Base-by-base conservation (phyloP, 2,113 vertebrate genomes). In the Paralichthys olivaceus region DNA sequence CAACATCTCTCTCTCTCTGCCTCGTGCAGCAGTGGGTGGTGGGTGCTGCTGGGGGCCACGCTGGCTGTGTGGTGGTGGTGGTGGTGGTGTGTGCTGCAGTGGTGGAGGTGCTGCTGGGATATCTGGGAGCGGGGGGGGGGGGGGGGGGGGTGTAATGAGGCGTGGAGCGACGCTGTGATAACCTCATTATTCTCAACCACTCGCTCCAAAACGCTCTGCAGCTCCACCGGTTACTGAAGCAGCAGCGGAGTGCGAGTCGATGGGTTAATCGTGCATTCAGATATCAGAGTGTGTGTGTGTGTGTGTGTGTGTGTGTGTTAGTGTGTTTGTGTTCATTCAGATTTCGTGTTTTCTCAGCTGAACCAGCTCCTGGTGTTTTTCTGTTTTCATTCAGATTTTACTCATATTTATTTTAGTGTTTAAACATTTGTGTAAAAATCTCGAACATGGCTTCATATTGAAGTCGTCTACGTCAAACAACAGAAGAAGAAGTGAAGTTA, bases 141-240 rank as follows among this genome's bases (percentile, higher is more conserved):
- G 15, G 13, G 49, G 45, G 13, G 56, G 34, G 49, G 59, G 51
- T 7, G 66, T 76, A 87, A 83, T 79, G 87, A 58, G 69, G 87
- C 64, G 23, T 28, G 72, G 62, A 85, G 77, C 54, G 43, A 74
- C 20, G 78, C 69, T 60, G 28, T 56, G 72, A 89, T 80, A 70
- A 74, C 76, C 84, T 84, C 76, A 86, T 84, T 84, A 82, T 83
- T 84, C 68, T 81, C 55, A 75, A 43, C 2, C 13, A 26, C 58
- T 69, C 43, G 13, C 49, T 76, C 45, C n/a, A 17, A 34, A 53
- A 64, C 14, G 45, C 14, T 19, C 15, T 17, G 17, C 45, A 7
- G 19, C 72, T 74, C 68, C 63, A 69, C 25, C 65, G 25, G 69
- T 34, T 11, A 71, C 75, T 53, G 84, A 57, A 29, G 76, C 69